Evolutionary conservation across 2,888 invertebrate species (phyloP), one percentile per base, ranked within the genome.

Genomic region (Tenthredo mesomela): DNA sequence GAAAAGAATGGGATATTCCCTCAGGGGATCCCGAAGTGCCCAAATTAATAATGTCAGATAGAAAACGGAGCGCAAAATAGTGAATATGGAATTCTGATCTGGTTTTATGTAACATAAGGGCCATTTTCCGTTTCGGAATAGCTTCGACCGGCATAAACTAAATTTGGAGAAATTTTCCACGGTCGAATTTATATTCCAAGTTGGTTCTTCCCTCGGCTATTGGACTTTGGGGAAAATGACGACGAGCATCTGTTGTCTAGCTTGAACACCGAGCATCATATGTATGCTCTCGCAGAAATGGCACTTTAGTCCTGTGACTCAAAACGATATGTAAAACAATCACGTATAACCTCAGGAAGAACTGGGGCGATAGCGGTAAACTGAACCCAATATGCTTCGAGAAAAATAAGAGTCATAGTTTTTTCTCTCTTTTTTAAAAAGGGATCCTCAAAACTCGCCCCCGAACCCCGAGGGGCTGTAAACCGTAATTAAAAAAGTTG

Each of bases 271-370:
- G 37, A 77, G 77, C n/a, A 54, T 77, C 77, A 54, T 77, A 18
- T 54, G 54, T 37, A 12, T 29, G 54, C 43, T 21, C n/a, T 29
- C 9, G 6, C 2, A 50, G 54, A 50, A 77, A 50, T 29, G 29
- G 54, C 29, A 54, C 21, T 77, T 50, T 25, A 50, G 50, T n/a
- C 29, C 80, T 21, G 40, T 25, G n/a, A 40, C 37, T 15, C 43
- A 33, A 70, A 65, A 47, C 47, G 67, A 82, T 82, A 67, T 82
- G 82, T 82, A 82, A 82, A 82, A 82, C 82, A 82, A 82, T 82
- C 82, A 82, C 82, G 82, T 82, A 43, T 67, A 25, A 82, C 65
- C 37, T 67, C 29, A 15, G 9, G 9, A 40, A n/a, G 61, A 61
- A 12, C 25, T 21, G 3, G 25, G 61, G 61, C 21, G 61, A 67